Evolutionary conservation across 1,140 invertebrate species (phyloP), one percentile per base, ranked within the genome.

Genomic region (Drosophila busckii): DNA sequence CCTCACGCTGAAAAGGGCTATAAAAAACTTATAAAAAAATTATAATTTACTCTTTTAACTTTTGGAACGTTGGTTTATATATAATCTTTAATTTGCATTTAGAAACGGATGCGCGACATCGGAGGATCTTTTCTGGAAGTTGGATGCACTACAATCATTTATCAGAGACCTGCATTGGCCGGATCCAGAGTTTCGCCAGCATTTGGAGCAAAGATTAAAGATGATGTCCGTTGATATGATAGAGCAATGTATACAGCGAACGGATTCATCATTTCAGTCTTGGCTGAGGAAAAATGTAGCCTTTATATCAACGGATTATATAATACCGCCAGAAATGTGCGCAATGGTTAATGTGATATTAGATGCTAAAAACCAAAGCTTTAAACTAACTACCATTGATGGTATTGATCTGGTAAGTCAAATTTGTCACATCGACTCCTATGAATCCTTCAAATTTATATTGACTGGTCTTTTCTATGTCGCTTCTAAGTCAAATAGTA

Each of bases 201-300:
- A 99, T 88, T 89, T 99, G 48, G 97, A 99, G 85, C 97, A 99
- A 86, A 89, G 98, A 54, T 90, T 99, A 29, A 99, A 99, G 89
- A 90, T 98, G 54, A 99, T 99, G 97, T 97, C 98, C 15, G 95
- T 95, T 70, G 98, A 99, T 88, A 99, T 99, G 97, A 98, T 99
- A 84, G 98, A 99, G 88, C 97, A 97, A 3, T 99, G 97, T 82
- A 97, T 99, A 58, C 96, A 98, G 88, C 92, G 96, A 89, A 94
- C 93, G 1, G 93, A 94, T 66, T 84, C 90, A 2, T 91, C 93
- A 8, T 94, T 97, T 83, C 95, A 98, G 88, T 92, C 93, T 9
- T 98, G 96, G 95, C 89, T 99, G 46, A 98, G 98, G 88, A 98
- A 98, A 89, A 96, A 97, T 37, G 94, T 97, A 26, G 96, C 96